These are phyloP conservation scores for Melinaea menophilus DNA, from an alignment of 2,888 invertebrate species.

Conservation along the genomic window DNA sequence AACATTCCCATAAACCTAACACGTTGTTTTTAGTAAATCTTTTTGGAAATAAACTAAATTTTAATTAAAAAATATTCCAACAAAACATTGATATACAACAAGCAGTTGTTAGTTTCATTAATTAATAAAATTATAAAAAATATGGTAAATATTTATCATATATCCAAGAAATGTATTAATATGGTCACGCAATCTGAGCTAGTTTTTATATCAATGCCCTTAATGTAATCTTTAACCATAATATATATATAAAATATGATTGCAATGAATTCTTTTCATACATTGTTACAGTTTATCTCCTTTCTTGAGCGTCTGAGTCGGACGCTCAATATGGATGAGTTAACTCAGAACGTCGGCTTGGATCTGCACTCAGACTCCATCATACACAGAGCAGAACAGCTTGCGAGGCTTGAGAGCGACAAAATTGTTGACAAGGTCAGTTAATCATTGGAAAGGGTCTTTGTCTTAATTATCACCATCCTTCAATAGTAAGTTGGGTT, in stretches of 20 bases:
- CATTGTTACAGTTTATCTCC: constrained; percentile 80
- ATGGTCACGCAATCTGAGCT: background rate
- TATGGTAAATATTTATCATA: too few relatives aligned
- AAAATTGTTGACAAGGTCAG: constrained; percentile 89
- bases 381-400: constrained; percentile 90
- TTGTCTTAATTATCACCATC: background rate
- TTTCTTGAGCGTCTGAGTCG: constrained; percentile 90
- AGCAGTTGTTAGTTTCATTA: too few relatives aligned
- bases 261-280: too few relatives aligned
- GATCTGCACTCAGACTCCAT: constrained; percentile 91
- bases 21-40: too few relatives aligned
- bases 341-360: constrained; percentile 87
- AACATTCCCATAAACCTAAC: too few relatives aligned
- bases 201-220: constrained; percentile 14
- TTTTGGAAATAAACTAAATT: too few relatives aligned
- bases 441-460: constrained; percentile 23
- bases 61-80: background rate
- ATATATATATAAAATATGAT: too few relatives aligned
- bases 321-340: constrained; percentile 90
- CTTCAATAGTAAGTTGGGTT: too few relatives aligned
- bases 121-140: too few relatives aligned
- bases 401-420: constrained; percentile 87
- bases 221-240: constrained; percentile 3
- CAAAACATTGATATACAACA: background rate
- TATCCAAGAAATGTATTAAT: too few relatives aligned